Evolutionary conservation across 37 sponge, comb jelly and placozoan species (phyloP).

Genomic region (Agelas oroides): DNA sequence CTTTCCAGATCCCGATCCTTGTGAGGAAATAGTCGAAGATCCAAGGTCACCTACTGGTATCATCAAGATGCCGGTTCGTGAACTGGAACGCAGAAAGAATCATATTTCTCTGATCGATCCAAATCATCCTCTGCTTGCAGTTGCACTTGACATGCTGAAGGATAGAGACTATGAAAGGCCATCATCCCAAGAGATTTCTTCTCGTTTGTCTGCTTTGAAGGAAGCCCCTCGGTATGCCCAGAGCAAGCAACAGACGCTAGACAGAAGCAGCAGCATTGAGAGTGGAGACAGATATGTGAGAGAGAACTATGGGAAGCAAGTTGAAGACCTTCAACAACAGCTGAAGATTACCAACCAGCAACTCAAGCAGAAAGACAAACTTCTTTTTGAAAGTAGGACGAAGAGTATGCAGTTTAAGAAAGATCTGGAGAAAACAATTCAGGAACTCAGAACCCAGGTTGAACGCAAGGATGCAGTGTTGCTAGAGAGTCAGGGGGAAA

Average conservation of each 20-base stretch:
- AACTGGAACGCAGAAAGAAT: conserved; percentile 26
- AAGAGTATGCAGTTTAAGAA: no score
- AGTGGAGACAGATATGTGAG: no score
- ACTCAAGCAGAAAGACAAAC: no score
- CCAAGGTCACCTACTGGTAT: not conserved
- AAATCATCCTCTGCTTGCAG: conserved; percentile 6
- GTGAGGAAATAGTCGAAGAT: not conserved
- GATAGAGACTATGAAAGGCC: not conserved
- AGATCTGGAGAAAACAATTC: no score
- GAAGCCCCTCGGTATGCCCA: not conserved
- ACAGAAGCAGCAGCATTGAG: no score
- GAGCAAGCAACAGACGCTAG: not conserved
- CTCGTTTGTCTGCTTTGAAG: not conserved
- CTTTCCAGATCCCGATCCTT: conserved; percentile 23
- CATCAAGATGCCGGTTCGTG: not conserved
- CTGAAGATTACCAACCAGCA: no score
- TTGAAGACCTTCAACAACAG: no score
- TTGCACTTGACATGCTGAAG: conserved; percentile 3
- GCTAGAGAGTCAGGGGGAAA: no score
- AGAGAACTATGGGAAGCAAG: no score
- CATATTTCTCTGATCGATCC: conserved; percentile 17
- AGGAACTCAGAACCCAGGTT: no score
- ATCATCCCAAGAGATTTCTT: not conserved
- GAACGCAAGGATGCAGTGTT: no score
- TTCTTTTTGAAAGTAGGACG: no score